Percentiles rank a stretch among this genome's conserved stretches.
phyloP scores from a whole-genome alignment of 2,888 invertebrate species.

The Lingula anatina region DNA sequence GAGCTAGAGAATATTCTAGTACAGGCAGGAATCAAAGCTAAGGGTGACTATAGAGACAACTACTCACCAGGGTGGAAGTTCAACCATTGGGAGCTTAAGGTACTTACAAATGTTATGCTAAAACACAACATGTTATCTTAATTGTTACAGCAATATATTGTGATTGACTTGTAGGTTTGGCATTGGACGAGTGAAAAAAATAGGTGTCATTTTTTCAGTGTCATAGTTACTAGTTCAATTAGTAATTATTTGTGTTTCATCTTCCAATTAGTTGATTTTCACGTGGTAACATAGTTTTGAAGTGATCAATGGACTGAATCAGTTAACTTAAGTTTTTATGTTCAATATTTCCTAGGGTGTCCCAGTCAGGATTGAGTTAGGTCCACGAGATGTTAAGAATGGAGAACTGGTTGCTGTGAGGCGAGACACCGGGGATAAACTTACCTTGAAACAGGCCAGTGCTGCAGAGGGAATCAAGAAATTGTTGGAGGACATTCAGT shows the following conservation, averaged over 20 bases:
- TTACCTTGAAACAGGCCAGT: constrained; percentile 61
- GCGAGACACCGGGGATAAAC: constrained; percentile 80
- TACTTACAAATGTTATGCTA: constrained; percentile 60
- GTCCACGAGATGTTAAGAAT: constrained; percentile 88
- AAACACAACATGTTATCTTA: no score
- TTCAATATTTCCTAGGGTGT: constrained; percentile 65
- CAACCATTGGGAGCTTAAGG: constrained; percentile 94
- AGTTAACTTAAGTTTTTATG: no score
- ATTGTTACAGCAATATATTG: no score
- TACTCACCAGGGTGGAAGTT: constrained; percentile 99
- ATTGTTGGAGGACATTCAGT: constrained; percentile 77
- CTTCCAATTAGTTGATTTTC: no score
- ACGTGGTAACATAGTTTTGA: no score
- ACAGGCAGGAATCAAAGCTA: constrained; percentile 66
- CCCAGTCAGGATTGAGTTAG: constrained; percentile 87
- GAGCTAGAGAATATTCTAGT: constrained; percentile 64
- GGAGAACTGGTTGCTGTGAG: constrained; percentile 84
- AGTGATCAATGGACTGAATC: no score
- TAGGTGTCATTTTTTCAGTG: no score
- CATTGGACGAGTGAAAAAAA: no score
- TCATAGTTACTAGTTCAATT: no score
- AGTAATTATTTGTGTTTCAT: no score
- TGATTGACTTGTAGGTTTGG: no score
- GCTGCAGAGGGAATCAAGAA: constrained; percentile 60
- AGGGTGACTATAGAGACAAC: constrained; percentile 86